phyloP scores from a whole-genome alignment of 2,113 vertebrate genomes.

The Lepus timidus region DNA sequence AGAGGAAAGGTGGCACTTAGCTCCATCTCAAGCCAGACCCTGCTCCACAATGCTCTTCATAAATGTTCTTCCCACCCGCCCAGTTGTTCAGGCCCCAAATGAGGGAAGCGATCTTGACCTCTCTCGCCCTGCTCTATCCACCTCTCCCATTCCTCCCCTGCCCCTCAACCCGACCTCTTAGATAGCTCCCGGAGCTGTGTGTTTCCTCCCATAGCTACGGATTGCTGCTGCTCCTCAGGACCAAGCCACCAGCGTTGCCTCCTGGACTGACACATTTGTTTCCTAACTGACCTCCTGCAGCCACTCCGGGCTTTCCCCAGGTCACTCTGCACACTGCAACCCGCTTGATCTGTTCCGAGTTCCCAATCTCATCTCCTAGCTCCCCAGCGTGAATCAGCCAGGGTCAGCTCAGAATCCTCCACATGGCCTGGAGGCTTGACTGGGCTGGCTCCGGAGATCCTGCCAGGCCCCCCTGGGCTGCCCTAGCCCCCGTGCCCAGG shows the following conservation, averaged over 20 bases:
- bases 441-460: not conserved
- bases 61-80: not conserved
- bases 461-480: fast-evolving
- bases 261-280: no score
- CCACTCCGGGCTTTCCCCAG: not conserved
- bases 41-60: not conserved
- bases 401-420: not conserved
- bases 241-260: not conserved
- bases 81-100: not conserved
- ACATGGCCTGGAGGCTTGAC: fast-evolving
- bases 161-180: not conserved
- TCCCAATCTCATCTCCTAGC: not conserved
- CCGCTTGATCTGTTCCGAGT: not conserved
- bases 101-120: not conserved
- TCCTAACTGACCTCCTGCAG: no score
- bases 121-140: no score
- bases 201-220: not conserved
- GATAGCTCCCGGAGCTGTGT: no score
- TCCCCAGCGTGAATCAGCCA: not conserved
- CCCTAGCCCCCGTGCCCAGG: not conserved
- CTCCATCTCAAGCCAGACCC: not conserved
- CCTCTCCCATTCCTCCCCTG: not conserved
- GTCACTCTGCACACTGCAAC: not conserved
- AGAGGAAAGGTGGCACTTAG: not conserved
- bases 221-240: not conserved